These are phyloP conservation scores for Leiothrix lutea DNA, from an alignment of 2,113 vertebrate species.

Conservation along the genomic window DNA sequence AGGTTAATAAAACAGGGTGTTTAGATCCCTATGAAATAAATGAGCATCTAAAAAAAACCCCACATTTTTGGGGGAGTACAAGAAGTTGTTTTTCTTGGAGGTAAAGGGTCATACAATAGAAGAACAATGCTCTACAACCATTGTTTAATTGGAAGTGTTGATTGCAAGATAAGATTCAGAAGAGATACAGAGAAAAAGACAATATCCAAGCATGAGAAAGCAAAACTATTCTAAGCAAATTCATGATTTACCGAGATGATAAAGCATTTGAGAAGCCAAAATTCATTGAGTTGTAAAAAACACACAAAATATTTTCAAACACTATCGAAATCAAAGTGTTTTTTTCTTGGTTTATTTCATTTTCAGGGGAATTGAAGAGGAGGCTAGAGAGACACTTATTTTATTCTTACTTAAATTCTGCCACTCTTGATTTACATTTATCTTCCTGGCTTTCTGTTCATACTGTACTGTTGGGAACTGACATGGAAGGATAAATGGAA, in stretches of 20 bases:
- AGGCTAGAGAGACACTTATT: background rate
- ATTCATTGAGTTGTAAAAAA: background rate
- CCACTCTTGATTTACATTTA: background rate
- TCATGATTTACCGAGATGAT: background rate
- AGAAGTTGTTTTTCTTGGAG: background rate
- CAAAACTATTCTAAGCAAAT: background rate
- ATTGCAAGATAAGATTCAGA: background rate
- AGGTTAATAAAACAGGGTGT: background rate
- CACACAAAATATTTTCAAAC: background rate
- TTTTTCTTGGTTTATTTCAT: background rate
- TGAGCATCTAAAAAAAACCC: background rate
- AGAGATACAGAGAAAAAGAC: background rate
- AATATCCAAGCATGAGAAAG: background rate
- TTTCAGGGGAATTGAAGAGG: background rate
- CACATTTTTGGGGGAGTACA: background rate
- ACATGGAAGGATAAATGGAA: background rate
- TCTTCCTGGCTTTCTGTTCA: background rate
- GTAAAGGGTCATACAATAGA: background rate
- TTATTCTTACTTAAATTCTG: background rate
- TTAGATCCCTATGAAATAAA: background rate
- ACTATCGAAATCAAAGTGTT: background rate
- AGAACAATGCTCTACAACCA: background rate
- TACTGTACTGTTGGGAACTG: background rate
- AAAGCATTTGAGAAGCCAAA: background rate
- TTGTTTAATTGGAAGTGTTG: background rate